Percentiles rank a stretch among this genome's conserved stretches.
Evolutionary conservation across 1,140 invertebrate genomes (phyloP).

Genomic region (Coboldia fuscipes): DNA sequence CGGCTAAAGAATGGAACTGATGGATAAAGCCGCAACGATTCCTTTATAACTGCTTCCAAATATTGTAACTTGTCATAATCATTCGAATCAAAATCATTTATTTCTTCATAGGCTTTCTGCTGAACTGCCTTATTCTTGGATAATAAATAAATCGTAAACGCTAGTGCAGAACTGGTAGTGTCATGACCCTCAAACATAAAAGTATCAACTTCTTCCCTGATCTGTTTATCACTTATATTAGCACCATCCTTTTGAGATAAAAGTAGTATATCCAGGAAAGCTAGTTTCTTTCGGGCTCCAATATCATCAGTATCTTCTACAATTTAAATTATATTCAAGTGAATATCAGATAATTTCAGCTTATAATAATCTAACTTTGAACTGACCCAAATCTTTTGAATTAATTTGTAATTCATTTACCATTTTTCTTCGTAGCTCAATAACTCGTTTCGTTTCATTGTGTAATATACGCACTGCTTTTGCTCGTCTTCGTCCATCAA

Average conservation of each 20-base stretch:
- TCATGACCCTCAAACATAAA: constrained; percentile 67
- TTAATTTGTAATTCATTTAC: constrained; percentile 8
- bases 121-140: constrained; percentile 38
- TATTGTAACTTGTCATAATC: constrained; percentile 35
- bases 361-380: not conserved
- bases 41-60: constrained; percentile 43
- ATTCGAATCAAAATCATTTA: constrained; percentile 25
- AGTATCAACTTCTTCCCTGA: constrained; percentile 64
- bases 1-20: constrained; percentile 43
- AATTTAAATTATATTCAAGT: not conserved
- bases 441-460: constrained; percentile 14
- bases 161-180: constrained; percentile 39
- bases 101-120: constrained; percentile 35
- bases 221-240: constrained; percentile 33
- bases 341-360: not conserved
- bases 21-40: constrained; percentile 37
- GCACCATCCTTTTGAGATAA: constrained; percentile 28
- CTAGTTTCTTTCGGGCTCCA: constrained; percentile 28
- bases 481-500: constrained; percentile 7
- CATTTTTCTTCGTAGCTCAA: constrained; percentile 11
- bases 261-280: constrained; percentile 63
- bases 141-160: constrained; percentile 34
- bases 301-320: constrained; percentile 5
- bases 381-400: constrained; percentile 2
- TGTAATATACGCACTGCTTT: constrained; percentile 11